These are phyloP conservation scores for Callitettix versicolor DNA, from an alignment of 1,140 invertebrate genomes.

Conservation along the genomic window DNA sequence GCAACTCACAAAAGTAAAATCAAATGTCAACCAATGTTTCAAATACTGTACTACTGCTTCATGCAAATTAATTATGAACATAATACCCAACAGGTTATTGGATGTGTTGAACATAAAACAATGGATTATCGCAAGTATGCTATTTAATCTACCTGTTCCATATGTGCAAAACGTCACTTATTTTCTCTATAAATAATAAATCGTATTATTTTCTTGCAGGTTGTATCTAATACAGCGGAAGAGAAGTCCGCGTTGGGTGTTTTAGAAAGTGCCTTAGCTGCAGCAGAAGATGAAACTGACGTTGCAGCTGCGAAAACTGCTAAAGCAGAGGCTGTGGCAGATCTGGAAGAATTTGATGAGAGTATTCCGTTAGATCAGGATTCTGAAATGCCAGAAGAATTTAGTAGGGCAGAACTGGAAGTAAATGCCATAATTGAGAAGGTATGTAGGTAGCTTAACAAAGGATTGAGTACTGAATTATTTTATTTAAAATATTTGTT, in stretches of 20 bases:
- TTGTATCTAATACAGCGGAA: constrained; percentile 17
- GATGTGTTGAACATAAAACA: too few relatives aligned
- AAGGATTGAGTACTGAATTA: background rate
- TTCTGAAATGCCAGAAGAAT: constrained; percentile 40
- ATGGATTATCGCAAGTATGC: too few relatives aligned
- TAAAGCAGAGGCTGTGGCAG: constrained; percentile 84
- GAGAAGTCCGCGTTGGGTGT: constrained; percentile 54
- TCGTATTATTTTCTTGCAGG: background rate
- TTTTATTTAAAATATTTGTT: background rate
- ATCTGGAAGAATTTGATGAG: constrained; percentile 94
- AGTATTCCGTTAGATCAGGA: constrained; percentile 70
- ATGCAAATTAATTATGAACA: too few relatives aligned
- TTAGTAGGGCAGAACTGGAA: constrained; percentile 74
- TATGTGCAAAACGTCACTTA: too few relatives aligned
- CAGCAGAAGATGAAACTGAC: constrained; percentile 91
- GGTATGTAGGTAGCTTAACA: constrained; percentile 38
- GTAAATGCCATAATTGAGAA: constrained; percentile 72
- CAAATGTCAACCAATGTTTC: too few relatives aligned
- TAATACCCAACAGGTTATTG: too few relatives aligned
- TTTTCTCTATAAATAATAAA: too few relatives aligned
- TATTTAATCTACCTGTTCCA: too few relatives aligned
- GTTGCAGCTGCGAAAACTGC: constrained; percentile 81
- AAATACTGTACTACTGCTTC: too few relatives aligned
- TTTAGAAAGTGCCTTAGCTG: constrained; percentile 73
- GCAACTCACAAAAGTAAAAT: too few relatives aligned